phyloP scores from a whole-genome alignment of 2,113 vertebrate species.

The Equus przewalskii region DNA sequence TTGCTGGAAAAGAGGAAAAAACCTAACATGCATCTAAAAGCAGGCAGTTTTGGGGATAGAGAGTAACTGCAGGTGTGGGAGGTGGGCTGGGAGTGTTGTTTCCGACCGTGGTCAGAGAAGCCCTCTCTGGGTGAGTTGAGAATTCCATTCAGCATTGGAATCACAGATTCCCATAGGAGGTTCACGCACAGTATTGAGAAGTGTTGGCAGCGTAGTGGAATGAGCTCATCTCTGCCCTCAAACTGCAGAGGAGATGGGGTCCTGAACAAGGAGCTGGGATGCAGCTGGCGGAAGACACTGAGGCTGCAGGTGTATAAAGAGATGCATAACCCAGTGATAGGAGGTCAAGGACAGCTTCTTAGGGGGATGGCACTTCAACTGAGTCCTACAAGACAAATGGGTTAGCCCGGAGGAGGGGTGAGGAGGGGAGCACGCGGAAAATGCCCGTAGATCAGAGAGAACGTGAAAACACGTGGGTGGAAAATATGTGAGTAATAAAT shows the following conservation, averaged over 20 bases:
- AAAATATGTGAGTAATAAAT: not conserved
- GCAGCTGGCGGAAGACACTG: not conserved
- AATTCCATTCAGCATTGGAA: not conserved
- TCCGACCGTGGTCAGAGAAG: not conserved
- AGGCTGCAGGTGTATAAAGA: not conserved
- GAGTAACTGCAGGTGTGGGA: too few species aligned
- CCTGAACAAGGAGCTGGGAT: too few species aligned
- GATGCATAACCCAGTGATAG: accelerated
- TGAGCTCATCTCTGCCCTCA: not conserved
- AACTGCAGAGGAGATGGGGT: not conserved
- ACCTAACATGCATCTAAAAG: not conserved
- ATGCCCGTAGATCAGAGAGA: not conserved
- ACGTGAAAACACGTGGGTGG: not conserved
- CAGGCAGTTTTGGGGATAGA: not conserved
- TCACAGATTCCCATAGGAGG: not conserved
- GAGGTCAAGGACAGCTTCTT: not conserved
- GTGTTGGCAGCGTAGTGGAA: too few species aligned
- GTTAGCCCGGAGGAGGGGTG: too few species aligned
- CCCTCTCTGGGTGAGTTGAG: not conserved
- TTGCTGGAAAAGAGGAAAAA: not conserved
- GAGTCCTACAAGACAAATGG: not conserved
- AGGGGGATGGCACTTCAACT: not conserved
- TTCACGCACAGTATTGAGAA: accelerated
- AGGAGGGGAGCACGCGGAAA: not conserved
- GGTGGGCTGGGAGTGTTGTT: not conserved